A percentile compares a stretch with the other conserved stretches of the same genome.
phyloP scores from a whole-genome alignment of 1,140 invertebrate genomes.

The Pseudoatta argentina region DNA sequence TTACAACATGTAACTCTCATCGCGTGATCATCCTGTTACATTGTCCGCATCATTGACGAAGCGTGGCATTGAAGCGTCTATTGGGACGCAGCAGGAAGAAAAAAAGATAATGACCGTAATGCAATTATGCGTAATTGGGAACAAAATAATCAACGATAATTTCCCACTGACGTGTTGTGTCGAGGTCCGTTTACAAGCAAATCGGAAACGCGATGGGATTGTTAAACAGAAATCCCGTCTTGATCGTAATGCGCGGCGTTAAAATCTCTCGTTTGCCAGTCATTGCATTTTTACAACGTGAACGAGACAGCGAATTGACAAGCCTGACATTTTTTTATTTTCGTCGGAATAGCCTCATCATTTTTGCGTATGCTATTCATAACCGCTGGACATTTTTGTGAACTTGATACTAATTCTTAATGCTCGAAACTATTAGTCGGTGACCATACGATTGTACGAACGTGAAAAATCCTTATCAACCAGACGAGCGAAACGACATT shows the following conservation, averaged over 20 bases:
- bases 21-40: conserved; percentile 34
- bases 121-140: conserved; percentile 49
- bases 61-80: conserved; percentile 28
- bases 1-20: conserved; percentile 32
- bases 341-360: background rate
- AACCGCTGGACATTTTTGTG: background rate
- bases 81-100: background rate
- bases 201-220: background rate
- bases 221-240: conserved; percentile 21
- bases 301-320: background rate
- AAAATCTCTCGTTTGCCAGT: conserved; percentile 44
- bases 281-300: background rate
- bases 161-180: background rate
- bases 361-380: background rate
- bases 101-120: conserved; percentile 9
- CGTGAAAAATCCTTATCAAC: conserved; percentile 19
- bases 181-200: background rate
- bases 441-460: background rate
- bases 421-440: background rate
- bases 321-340: background rate
- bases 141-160: conserved; percentile 9
- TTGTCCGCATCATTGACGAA: conserved; percentile 39
- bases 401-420: background rate
- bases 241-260: conserved; percentile 13
- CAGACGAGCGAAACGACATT: background rate